Evolutionary conservation across 2,888 invertebrate species (phyloP), one percentile per base, ranked within the genome.

Genomic region (Agrypnus murinus): DNA sequence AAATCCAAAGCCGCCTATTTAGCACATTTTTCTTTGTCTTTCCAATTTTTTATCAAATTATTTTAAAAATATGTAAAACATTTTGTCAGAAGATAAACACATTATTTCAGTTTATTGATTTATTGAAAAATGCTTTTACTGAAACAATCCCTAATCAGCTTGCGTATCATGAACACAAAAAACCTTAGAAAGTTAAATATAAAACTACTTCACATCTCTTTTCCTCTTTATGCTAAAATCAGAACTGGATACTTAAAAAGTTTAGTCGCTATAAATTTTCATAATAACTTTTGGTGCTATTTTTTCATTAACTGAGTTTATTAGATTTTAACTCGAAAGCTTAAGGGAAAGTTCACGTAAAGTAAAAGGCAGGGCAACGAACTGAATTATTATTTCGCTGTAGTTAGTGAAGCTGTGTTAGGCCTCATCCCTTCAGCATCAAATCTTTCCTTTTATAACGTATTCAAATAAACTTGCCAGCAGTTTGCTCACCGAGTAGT

Each of bases 331-430:
- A 48, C 25, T 38, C n/a, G 50, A 59, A 50, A 38, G 38, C 10
- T 48, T 32, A 63, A 36, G 12, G 36, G 38, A 63, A 53, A 53
- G 63, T 50, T 63, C 19, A 25, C 19, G 14, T 38, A 7, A 12
- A 12, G 31, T 9, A 17, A 59, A 14, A 31, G 43, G 45, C 63
- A 63, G 14, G 63, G 63, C 63, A 63, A 63, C 38, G 63, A 63
- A 63, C 63, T 8, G 50, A 38, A 17, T 53, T 50, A 63, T 63
- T 63, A 53, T 48, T 63, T 50, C 63, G 8, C 3, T 17, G 36
- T 32, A 31, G 45, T 53, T 63, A 63, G 19, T 19, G 17, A 19
- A 60, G 60, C 40, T 46, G 31, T 32, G 58, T 12, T 46, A 46
- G 31, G 45, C 19, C 43, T 19, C 32, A 60, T 38, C 60, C 59